Conservation (phyloP, 2,113 vertebrate species). For the Geothlypis trichas region DNA sequence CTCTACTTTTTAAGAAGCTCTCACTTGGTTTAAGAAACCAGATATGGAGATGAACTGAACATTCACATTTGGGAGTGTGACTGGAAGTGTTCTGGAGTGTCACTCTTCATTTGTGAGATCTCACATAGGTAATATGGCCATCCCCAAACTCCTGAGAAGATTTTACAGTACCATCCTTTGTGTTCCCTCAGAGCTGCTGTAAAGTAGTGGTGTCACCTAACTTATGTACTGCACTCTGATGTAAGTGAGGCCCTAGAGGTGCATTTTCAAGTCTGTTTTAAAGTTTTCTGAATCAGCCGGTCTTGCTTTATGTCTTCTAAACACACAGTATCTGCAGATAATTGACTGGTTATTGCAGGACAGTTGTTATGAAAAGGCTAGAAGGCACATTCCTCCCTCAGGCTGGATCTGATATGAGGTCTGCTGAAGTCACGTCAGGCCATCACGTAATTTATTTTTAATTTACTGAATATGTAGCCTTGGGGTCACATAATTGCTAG, state of each 20-base stretch:
- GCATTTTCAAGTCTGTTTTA: neutral
- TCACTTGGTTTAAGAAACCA: neutral
- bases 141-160: neutral
- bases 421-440: constrained; percentile 3
- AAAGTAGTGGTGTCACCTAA: neutral
- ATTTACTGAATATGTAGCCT: constrained; percentile 45
- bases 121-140: neutral
- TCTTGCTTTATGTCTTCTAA: constrained; percentile 43
- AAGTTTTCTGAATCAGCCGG: constrained; percentile 33
- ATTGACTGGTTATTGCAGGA: constrained; percentile 58
- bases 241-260: neutral
- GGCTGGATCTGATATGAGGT: constrained; percentile 10
- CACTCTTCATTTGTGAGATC: neutral
- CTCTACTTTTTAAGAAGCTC: constrained; percentile 15
- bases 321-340: constrained; percentile 28
- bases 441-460: constrained; percentile 49
- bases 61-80: neutral
- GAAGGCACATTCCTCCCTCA: constrained; percentile 39
- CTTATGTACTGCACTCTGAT: fast-evolving
- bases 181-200: neutral
- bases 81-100: neutral
- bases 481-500: neutral
- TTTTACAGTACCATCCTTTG: neutral
- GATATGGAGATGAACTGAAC: neutral
- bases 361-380: constrained; percentile 29